Percentiles rank a stretch among this genome's conserved stretches.
Conservation (phyloP, 2,113 vertebrate species). For the Cyanocitta stelleri region DNA sequence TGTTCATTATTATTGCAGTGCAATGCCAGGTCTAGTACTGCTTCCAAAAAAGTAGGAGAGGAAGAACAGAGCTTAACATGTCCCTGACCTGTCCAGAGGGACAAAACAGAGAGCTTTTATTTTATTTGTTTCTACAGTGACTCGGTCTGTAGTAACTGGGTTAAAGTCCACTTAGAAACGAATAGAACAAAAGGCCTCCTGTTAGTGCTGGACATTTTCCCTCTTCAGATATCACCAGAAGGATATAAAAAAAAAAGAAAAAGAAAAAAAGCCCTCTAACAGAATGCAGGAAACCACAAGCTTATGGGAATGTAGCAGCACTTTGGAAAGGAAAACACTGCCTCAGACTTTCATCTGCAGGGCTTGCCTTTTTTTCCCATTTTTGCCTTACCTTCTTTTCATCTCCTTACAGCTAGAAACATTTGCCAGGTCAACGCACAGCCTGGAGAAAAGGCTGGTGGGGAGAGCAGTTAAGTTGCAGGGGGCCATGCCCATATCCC, state of each 20-base stretch:
- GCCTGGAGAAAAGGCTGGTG: background rate
- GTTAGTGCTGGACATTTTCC: constrained; percentile 80
- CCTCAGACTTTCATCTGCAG: constrained; percentile 69
- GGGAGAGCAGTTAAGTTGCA: constrained; percentile 3
- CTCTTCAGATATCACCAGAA: constrained; percentile 78
- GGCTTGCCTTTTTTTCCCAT: background rate
- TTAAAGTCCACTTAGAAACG: constrained; percentile 79
- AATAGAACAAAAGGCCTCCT: constrained; percentile 79
- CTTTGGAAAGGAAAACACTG: constrained; percentile 75
- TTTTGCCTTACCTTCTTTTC: constrained; percentile 60
- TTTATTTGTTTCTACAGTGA: constrained; percentile 79
- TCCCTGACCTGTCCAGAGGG: constrained; percentile 65
- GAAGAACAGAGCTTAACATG: constrained; percentile 43
- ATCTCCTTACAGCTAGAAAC: constrained; percentile 45
- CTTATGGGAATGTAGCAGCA: constrained; percentile 69
- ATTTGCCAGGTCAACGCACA: constrained; percentile 20
- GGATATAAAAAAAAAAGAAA: constrained; percentile 37
- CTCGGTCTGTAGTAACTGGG: constrained; percentile 78
- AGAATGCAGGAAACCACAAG: constrained; percentile 75
- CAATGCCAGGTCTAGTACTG: background rate
- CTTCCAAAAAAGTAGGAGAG: constrained; percentile 15
- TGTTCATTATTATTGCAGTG: constrained; percentile 20
- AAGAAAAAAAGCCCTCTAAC: constrained; percentile 33
- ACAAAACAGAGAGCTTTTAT: constrained; percentile 74
- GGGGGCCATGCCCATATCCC: background rate